These are phyloP conservation scores for Myotis davidii DNA, from an alignment of 2,113 vertebrate species.

Conservation along the genomic window DNA sequence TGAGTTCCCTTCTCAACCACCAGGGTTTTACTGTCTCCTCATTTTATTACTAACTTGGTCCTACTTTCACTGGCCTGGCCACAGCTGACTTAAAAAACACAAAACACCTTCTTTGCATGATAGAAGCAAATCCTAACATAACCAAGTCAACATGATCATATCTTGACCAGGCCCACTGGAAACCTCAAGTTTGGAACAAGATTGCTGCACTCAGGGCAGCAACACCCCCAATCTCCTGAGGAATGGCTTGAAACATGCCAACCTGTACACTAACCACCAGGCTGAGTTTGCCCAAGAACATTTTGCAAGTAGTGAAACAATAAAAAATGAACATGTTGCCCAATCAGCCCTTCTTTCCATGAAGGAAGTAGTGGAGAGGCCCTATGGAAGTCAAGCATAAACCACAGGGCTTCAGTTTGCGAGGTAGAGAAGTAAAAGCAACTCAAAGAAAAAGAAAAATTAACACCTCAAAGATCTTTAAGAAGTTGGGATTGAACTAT, in stretches of 20 bases:
- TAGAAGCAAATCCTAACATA: neutral
- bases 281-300: neutral
- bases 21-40: neutral
- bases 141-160: neutral
- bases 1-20: neutral
- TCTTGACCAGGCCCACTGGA: neutral
- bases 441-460: neutral
- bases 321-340: neutral
- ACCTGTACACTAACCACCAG: neutral
- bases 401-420: neutral
- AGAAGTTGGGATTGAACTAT: neutral
- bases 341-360: neutral
- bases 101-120: neutral
- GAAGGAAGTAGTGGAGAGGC: neutral
- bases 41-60: neutral
- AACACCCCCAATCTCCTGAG: neutral
- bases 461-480: neutral
- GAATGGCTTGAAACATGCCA: neutral
- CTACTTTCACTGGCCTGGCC: neutral
- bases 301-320: neutral
- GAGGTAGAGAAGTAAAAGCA: neutral
- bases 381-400: neutral
- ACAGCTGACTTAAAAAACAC: neutral
- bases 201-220: neutral
- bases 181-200: slow-evolving; percentile 19